Conservation (phyloP, 2,888 invertebrate species). For the Ornithoptera alexandrae region DNA sequence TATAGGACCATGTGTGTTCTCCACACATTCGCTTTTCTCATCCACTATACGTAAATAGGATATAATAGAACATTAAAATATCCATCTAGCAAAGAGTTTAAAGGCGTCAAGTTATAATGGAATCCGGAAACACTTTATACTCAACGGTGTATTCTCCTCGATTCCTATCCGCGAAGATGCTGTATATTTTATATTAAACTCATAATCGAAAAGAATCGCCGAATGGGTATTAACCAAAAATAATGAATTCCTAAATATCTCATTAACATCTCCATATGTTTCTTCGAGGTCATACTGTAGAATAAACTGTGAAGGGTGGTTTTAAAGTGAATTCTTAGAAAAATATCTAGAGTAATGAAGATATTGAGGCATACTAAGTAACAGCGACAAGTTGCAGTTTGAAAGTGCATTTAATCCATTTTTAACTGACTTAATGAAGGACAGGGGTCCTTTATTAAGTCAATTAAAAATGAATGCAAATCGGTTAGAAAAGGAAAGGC, state of each 20-base stretch:
- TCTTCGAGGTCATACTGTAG: too few species aligned
- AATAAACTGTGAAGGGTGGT: too few species aligned
- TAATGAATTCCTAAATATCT: too few species aligned
- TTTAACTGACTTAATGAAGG: not conserved
- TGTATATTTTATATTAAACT: not conserved
- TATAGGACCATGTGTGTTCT: not conserved
- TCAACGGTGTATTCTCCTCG: not conserved
- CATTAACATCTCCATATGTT: too few species aligned
- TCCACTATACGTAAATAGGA: not conserved
- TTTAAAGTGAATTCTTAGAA: too few species aligned
- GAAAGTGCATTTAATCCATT: too few species aligned
- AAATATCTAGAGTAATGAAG: too few species aligned
- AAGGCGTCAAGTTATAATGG: slow-evolving; percentile 9
- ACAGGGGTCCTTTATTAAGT: not conserved
- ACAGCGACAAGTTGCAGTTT: too few species aligned
- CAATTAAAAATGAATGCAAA: not conserved
- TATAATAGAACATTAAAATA: slow-evolving; percentile 4
- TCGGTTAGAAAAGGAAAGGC: not conserved
- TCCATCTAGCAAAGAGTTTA: slow-evolving; percentile 4
- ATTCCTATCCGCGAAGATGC: not conserved
- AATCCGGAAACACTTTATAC: not conserved
- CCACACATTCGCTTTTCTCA: not conserved
- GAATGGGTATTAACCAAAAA: too few species aligned
- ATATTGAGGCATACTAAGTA: too few species aligned
- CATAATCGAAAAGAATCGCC: not conserved